These are phyloP conservation scores for Drosophila robusta DNA, from an alignment of 2,888 invertebrate genomes.

Conservation along the genomic window DNA sequence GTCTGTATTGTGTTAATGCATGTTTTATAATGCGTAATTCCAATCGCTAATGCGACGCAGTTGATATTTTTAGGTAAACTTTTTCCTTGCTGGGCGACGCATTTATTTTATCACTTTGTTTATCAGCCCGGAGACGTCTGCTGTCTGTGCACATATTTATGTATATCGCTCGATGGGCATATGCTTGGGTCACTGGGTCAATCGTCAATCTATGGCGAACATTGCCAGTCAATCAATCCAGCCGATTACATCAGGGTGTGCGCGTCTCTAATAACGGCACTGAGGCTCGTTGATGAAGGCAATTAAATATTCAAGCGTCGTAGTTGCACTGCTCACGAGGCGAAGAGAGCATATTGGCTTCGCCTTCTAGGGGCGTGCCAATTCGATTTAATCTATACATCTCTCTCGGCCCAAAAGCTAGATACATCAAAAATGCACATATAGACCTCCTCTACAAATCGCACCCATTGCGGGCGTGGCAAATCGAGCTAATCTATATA, in stretches of 20 bases:
- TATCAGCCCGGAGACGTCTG: constrained; percentile 44
- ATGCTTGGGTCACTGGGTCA: constrained; percentile 49
- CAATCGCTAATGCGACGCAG: constrained; percentile 67
- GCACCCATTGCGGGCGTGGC: too few species aligned
- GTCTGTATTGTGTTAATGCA: constrained; percentile 22
- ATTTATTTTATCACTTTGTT: constrained; percentile 73
- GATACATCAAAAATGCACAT: too few species aligned
- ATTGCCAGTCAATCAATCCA: constrained; percentile 52
- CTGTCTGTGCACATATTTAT: not conserved
- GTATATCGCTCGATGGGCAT: not conserved
- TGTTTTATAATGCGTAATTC: constrained; percentile 71
- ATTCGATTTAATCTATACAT: too few species aligned
- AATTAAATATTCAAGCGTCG: constrained; percentile 17
- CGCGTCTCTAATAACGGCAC: not conserved
- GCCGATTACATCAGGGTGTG: constrained; percentile 30
- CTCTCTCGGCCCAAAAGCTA: too few species aligned
- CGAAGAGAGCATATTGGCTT: too few species aligned
- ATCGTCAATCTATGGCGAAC: constrained; percentile 23
- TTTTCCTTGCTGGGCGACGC: constrained; percentile 42
- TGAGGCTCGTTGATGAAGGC: not conserved
- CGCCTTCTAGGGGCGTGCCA: too few species aligned
- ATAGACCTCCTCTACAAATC: too few species aligned
- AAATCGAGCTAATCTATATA: too few species aligned
- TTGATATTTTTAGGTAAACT: constrained; percentile 47
- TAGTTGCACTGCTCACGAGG: not conserved